Evolutionary conservation across 1,140 invertebrate genomes (phyloP), one percentile per base, ranked within the genome.

Genomic region (Penaeus vannamei): DNA sequence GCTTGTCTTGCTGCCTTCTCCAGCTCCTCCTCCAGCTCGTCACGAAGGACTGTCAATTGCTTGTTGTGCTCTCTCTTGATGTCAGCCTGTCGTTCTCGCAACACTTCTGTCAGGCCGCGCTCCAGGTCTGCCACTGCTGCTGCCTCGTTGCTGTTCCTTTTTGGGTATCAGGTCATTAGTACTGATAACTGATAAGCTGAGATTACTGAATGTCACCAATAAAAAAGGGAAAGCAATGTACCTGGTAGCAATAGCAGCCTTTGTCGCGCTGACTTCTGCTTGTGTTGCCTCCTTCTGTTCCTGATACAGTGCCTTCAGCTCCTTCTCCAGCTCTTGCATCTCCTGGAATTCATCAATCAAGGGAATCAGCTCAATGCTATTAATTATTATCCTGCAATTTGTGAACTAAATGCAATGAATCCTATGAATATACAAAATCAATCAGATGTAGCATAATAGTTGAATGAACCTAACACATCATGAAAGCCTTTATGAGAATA

Each of bases 1-100:
- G 87, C 87, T 36, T 80, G 66, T 36, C 87, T 84, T 10, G 87
- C 87, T 84, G 72, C 69, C 32, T 64, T 84, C 61, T 89, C 87
- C 26, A 89, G 83, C 64, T 85, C 82, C 82, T 89, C 64, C 46
- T 89, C 87, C 64, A 89, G 59, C 60, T 89, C 76, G 19, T 84
- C 87, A 8, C 32, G 22, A 7, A 89, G 32, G 20, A 84, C 84
- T 23, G 69, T 36, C 46, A 89, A 20, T 32, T 89, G 87, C 29
- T 80, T 84, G 61, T 79, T 66, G 29, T 89, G 87, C 23, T 89
- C 82, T 26, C 82, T 72, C 61, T 80, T 89, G 29, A 89, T 76
- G 1, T 89, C 59, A 22, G 60, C 53, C 82, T 89, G 82, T 60
- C 83, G 77, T 46, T 85, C 82, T 66, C 82, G 69, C 36, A 89